Base-by-base conservation (phyloP, 1,140 invertebrate species). In the Zaprionus vittiger region DNA sequence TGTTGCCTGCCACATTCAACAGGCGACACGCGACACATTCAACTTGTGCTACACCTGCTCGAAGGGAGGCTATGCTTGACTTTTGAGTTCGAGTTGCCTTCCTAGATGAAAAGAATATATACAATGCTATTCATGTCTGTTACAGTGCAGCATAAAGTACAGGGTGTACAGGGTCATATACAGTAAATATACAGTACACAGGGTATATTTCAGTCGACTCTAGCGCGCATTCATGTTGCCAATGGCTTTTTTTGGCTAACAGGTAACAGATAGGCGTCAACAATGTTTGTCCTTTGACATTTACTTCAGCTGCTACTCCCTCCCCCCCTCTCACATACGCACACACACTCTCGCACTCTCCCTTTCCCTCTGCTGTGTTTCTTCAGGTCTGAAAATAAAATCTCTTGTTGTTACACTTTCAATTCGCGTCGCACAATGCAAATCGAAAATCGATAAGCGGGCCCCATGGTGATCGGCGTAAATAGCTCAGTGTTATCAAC, bases 401-500 rank as follows among this genome's bases (percentile, higher is more conserved):
- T 52, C 59, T 41, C 38, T 56, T 62, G 37, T 57, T 38, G 59
- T 38, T 66, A 67, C 68, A 57, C 68, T 85, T 86, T 86, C 61
- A 77, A 77, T 86, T 64, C 49, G 73, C 56, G 52, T 17, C 81
- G 49, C 76, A 77, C 77, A 77, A 52, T 63, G 41, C 37, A 85
- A 85, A 86, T 86, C 77, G 80, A 86, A 77, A 86, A 87, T 86
- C 83, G 73, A 86, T 86, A 83, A 72, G 24, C 55, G 79, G 67
- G 60, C 31, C 62, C 14, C 24, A 52, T 49, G 60, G 60, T 52
- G 44, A 59, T 63, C 59, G 41, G 54, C 60, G 47, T 41, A 31
- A 61, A 62, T 38, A 54, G 37, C 15, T 34, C 34, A 41, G 54
- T 57, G 38, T 34, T 70, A 34, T 59, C 41, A 38, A 64, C 54